Evolutionary conservation across 2,797 vertebrate species (phyloP).

Genomic region (Smutsia gigantea): DNA sequence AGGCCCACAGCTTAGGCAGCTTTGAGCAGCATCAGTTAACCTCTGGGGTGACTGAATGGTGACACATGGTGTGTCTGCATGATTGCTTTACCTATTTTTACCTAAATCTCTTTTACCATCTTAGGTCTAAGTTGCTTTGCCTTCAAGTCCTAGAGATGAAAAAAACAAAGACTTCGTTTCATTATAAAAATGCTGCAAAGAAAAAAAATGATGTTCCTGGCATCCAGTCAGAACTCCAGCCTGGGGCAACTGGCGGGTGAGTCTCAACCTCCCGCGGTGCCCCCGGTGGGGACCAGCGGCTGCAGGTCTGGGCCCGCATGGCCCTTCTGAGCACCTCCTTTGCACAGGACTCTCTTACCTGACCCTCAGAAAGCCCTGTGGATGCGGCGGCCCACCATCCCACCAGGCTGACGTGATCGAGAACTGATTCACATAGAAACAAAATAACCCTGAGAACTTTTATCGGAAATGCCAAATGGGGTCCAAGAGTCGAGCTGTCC

Average conservation of each 20-base stretch:
- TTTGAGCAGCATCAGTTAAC: accelerated
- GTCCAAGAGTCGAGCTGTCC: too few relatives aligned
- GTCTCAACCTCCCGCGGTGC: neutral
- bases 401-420: accelerated
- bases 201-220: accelerated
- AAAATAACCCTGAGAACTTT: neutral
- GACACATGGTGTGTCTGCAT: neutral
- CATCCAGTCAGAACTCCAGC: accelerated
- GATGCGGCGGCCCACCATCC: accelerated
- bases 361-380: neutral
- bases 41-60: accelerated
- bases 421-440: neutral
- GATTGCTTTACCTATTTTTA: neutral
- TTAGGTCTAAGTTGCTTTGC: neutral
- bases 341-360: neutral
- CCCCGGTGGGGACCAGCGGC: accelerated
- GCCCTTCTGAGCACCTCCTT: accelerated
- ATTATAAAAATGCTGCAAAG: neutral
- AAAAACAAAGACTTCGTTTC: neutral
- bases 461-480: neutral
- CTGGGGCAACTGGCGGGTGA: accelerated
- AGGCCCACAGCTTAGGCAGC: accelerated
- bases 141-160: neutral
- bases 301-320: neutral
- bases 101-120: neutral